Evolutionary conservation across 2,113 vertebrate genomes (phyloP), one percentile per base, ranked within the genome.

Genomic region (Egretta garzetta): DNA sequence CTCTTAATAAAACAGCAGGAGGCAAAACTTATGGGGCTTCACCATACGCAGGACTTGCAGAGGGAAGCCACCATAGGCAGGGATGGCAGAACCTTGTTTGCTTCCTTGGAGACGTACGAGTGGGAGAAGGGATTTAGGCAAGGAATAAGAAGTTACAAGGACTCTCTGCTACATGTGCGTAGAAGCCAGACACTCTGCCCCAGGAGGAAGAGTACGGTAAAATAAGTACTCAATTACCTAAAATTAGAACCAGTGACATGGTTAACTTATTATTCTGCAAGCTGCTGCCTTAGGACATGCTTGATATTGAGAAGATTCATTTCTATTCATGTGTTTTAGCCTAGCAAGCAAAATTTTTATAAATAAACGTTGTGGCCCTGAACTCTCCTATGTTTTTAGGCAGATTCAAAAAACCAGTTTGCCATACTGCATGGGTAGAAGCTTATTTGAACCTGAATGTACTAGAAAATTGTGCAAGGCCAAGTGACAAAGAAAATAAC

Each of bases 221-320:
- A 94, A 90, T 89, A 95, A 94, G 60, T 90, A 83, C 70, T 88
- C 67, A 88, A 71, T 97, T 91, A 94, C 47, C 55, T 86, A 84
- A 97, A 98, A 97, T 96, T 87, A 97, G 95, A 97, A 97, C 74
- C 92, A 95, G 81, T 95, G 95, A 93, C 66, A 71, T 14, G 72
- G 72, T 96, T 92, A 94, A 92, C 47, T 90, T 74, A 47, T 30
- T 90, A 66, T 93, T 88, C 80, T 56, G 62, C 47, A 94, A 50
- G 50, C 49, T 92, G 39, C 72, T 86, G 96, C 96, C 79, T 95
- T 53, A 45, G 80, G 88, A 84, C 67, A 81, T 64, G 56, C 52
- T 93, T 83, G 47, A 86, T 95, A 83, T 62, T 67, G 47, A 80
- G 67, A 90, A 80, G 64, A 92, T 90, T 95, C 4, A 88, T 85